A percentile compares a stretch with the other conserved stretches of the same genome.
Conservation (phyloP, 1,140 invertebrate species). For the Lasioglossum albipes region DNA sequence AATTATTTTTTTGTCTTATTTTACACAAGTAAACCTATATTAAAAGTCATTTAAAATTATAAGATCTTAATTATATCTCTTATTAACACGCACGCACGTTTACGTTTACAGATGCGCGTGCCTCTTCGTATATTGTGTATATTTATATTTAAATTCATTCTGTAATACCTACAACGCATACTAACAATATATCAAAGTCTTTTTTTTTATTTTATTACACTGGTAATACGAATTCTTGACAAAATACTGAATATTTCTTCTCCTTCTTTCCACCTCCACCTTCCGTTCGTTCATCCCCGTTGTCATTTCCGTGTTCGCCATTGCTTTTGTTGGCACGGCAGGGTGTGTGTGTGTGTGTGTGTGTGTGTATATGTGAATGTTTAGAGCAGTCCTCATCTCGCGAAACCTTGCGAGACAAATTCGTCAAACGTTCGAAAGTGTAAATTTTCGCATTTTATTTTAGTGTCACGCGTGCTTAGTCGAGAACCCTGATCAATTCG, state of each 20-base stretch:
- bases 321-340: background rate
- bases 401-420: background rate
- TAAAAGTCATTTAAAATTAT: constrained; percentile 69
- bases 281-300: constrained; percentile 3
- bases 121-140: constrained; percentile 56
- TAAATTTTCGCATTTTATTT: constrained; percentile 1
- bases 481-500: constrained; percentile 48
- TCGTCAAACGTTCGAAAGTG: constrained; percentile 14
- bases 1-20: constrained; percentile 66
- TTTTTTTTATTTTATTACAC: constrained; percentile 51
- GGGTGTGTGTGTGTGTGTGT: background rate
- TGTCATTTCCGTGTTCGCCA: background rate
- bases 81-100: constrained; percentile 61
- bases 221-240: constrained; percentile 64
- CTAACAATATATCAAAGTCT: constrained; percentile 69
- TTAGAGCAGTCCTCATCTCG: background rate
- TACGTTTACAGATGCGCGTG: constrained; percentile 64
- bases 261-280: constrained; percentile 14
- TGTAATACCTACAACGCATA: constrained; percentile 63
- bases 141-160: constrained; percentile 64
- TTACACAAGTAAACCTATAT: constrained; percentile 70
- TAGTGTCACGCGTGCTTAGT: constrained; percentile 10
- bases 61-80: constrained; percentile 66
- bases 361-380: background rate
- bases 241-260: constrained; percentile 67